These are phyloP conservation scores for Onychomys torridus DNA, from an alignment of 2,797 vertebrate genomes.

Conservation along the genomic window DNA sequence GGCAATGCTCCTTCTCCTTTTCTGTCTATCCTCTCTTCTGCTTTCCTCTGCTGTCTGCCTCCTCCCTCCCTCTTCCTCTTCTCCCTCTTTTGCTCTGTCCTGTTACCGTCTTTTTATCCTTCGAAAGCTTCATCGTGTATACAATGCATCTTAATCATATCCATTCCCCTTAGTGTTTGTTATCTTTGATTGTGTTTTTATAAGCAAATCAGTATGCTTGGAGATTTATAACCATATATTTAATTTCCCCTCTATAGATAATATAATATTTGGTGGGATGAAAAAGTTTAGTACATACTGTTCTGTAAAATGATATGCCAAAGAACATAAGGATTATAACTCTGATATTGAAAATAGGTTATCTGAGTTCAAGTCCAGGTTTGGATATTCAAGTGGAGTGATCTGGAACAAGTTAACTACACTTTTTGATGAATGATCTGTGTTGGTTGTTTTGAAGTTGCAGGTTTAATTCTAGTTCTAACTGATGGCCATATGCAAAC, in stretches of 20 bases:
- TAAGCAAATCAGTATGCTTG: neutral
- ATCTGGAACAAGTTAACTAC: slow-evolving; percentile 30
- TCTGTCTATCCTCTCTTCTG: accelerated
- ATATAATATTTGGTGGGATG: neutral
- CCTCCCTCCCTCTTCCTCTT: neutral
- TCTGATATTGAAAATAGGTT: neutral
- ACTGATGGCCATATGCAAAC: neutral
- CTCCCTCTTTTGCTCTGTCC: neutral
- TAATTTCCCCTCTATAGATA: slow-evolving; percentile 28
- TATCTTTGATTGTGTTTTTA: neutral
- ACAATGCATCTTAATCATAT: neutral
- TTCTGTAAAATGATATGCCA: neutral
- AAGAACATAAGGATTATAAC: neutral
- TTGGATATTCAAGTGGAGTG: neutral
- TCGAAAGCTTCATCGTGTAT: neutral
- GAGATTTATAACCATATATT: neutral
- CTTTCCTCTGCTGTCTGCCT: neutral
- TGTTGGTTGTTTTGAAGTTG: slow-evolving; percentile 49
- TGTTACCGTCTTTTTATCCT: neutral
- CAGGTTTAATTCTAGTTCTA: slow-evolving; percentile 54
- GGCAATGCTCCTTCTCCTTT: neutral
- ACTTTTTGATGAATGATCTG: neutral
- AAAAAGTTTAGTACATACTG: neutral
- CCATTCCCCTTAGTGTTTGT: neutral
- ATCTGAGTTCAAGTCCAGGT: neutral